Conservation (phyloP, 1,140 invertebrate genomes). For the Odontomachus brunneus region DNA sequence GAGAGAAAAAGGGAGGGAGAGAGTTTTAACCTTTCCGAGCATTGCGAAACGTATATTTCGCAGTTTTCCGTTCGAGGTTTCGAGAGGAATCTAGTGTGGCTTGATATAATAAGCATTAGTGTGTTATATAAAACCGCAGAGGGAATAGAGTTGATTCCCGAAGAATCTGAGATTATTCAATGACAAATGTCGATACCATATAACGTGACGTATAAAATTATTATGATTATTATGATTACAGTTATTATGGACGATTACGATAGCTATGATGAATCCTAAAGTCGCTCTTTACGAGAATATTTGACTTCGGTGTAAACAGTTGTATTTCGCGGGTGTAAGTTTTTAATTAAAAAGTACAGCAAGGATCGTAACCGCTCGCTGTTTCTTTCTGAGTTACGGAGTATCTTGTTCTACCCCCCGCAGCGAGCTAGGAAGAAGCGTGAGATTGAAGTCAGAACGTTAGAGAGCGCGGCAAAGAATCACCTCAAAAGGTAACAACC, state of each 20-base stretch:
- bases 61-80: no score
- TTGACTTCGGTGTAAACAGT: not conserved
- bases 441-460: conserved; percentile 28
- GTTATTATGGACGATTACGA: no score
- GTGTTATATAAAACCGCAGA: no score
- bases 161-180: not conserved
- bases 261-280: no score
- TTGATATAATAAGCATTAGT: no score
- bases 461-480: conserved; percentile 41
- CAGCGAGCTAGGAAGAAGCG: conserved; percentile 25
- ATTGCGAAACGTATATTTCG: not conserved
- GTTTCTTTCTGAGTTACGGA: not conserved
- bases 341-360: conserved; percentile 15
- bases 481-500: conserved; percentile 43
- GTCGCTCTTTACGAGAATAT: no score
- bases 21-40: conserved; percentile 8
- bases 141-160: not conserved
- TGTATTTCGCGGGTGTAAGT: not conserved
- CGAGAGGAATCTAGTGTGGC: no score
- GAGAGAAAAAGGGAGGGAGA: no score
- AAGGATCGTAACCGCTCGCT: not conserved
- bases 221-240: no score
- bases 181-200: not conserved
- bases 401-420: conserved; percentile 18
- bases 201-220: no score